These are phyloP conservation scores for Mythimna loreyi DNA, from an alignment of 2,888 invertebrate genomes.

Conservation along the genomic window DNA sequence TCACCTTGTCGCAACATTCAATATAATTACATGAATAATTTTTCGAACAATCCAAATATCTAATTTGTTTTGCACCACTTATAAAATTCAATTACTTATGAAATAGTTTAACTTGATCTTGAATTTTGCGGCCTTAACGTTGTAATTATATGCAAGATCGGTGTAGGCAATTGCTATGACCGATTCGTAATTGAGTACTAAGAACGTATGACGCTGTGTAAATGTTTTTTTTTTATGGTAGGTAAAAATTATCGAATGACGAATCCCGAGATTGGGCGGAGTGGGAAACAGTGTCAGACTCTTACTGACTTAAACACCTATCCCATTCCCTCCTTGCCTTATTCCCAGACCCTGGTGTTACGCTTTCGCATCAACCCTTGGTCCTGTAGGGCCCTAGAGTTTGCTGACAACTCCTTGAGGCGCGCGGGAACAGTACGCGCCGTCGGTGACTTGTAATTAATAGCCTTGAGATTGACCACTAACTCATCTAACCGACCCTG, in stretches of 20 bases:
- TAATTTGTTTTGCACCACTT: conserved; percentile 61
- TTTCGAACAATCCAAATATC: conserved; percentile 55
- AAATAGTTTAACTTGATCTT: conserved; percentile 55
- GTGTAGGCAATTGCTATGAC: conserved; percentile 39
- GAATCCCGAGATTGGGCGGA: too few relatives aligned
- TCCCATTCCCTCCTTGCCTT: too few relatives aligned
- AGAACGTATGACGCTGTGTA: conserved; percentile 20
- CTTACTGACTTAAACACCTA: too few relatives aligned
- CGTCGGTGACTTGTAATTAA: too few relatives aligned
- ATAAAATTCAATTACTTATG: conserved; percentile 51
- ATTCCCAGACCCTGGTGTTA: too few relatives aligned
- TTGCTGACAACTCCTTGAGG: too few relatives aligned
- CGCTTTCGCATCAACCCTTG: too few relatives aligned
- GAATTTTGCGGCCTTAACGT: conserved; percentile 44
- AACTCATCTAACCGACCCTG: not conserved
- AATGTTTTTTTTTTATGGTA: conserved; percentile 17
- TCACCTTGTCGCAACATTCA: conserved; percentile 60
- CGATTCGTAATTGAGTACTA: conserved; percentile 18
- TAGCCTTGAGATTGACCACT: not conserved
- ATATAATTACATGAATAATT: conserved; percentile 43
- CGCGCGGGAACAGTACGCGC: too few relatives aligned
- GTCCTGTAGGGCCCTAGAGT: too few relatives aligned
- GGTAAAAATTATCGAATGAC: too few relatives aligned
- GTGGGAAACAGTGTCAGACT: too few relatives aligned
- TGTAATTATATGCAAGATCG: conserved; percentile 37